These are phyloP conservation scores for Mormyrus iriodes DNA, from an alignment of 2,113 vertebrate species.

Conservation along the genomic window DNA sequence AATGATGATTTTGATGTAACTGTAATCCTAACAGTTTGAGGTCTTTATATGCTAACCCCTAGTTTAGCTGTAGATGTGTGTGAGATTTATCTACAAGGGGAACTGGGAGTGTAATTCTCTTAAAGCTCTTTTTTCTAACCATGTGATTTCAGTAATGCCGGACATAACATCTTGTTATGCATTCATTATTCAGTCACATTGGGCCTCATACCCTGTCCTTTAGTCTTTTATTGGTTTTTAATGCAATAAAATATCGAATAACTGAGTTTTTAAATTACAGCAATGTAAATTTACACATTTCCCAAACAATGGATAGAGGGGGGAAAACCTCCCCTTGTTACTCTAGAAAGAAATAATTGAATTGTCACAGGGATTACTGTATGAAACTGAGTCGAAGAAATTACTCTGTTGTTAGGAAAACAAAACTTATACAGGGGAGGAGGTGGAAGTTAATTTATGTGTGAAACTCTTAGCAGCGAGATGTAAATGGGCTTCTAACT, in stretches of 20 bases:
- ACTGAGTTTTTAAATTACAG: not conserved
- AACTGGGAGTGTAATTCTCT: not conserved
- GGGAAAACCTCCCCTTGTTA: not conserved
- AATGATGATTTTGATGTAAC: not conserved
- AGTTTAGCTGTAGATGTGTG: not conserved
- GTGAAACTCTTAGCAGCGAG: conserved; percentile 60
- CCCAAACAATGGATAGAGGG: not conserved
- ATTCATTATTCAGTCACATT: not conserved
- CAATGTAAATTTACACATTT: not conserved
- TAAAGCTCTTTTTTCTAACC: not conserved
- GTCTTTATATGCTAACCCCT: not conserved
- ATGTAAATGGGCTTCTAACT: conserved; percentile 61
- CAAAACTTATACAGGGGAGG: not conserved
- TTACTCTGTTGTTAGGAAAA: not conserved
- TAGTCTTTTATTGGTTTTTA: not conserved
- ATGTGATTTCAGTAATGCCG: not conserved
- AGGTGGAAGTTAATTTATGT: conserved; percentile 51
- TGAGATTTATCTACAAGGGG: not conserved
- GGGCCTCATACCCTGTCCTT: not conserved
- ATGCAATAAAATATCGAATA: not conserved
- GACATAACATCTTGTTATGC: not conserved
- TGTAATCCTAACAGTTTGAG: not conserved
- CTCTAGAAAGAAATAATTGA: not conserved
- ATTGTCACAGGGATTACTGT: not conserved
- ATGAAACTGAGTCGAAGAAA: not conserved